Evolutionary conservation across 2,797 vertebrate species (phyloP).

Genomic region (Phyllotis vaccarum): DNA sequence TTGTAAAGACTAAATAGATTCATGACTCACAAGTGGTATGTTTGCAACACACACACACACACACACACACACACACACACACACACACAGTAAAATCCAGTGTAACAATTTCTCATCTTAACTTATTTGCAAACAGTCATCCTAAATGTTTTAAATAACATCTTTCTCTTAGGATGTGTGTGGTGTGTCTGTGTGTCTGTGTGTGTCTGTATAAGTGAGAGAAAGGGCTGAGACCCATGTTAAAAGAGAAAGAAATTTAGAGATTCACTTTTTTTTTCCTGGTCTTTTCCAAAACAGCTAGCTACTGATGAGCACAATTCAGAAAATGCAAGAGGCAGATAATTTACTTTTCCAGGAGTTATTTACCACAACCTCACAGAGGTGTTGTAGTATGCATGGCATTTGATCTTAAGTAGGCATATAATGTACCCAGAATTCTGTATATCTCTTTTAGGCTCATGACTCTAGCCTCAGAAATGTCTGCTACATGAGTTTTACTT

Average conservation of each 20-base stretch:
- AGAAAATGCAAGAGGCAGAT: neutral
- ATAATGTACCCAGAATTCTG: neutral
- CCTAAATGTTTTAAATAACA: slow-evolving; percentile 6
- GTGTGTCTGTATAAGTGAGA: neutral
- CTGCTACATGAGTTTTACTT: neutral
- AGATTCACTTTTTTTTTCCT: neutral
- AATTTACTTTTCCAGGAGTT: neutral
- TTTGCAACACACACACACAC: neutral
- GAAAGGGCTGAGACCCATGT: neutral
- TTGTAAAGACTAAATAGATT: no score
- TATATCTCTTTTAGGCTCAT: slow-evolving; percentile 9
- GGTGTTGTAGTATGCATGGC: neutral
- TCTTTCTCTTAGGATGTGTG: neutral
- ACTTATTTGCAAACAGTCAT: neutral
- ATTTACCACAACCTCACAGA: neutral
- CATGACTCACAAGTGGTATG: no score
- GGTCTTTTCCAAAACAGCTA: neutral
- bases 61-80: neutral
- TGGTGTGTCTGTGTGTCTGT: neutral
- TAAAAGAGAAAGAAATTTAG: neutral
- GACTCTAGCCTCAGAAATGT: neutral
- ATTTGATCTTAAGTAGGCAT: neutral
- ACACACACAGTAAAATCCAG: neutral
- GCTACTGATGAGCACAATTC: neutral
- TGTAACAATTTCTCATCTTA: neutral